phyloP scores from a whole-genome alignment of 1,140 invertebrate species.

The Ganaspis sp. region DNA sequence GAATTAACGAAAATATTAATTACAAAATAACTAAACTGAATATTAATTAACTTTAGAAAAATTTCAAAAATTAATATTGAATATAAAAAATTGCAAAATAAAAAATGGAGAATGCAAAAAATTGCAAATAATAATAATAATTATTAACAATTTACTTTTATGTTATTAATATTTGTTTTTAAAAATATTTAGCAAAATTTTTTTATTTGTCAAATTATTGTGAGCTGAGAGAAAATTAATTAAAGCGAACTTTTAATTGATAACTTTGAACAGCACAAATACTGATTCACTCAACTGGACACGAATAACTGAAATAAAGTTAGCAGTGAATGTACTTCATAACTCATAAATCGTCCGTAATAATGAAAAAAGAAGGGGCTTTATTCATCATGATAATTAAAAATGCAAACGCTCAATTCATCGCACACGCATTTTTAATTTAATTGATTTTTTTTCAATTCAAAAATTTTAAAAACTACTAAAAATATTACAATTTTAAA shows the following conservation, averaged over 20 bases:
- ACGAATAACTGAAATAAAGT: constrained; percentile 31
- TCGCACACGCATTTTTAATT: background rate
- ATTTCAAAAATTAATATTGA: too few relatives aligned
- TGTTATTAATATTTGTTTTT: too few relatives aligned
- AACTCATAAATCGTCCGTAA: background rate
- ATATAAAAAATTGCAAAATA: too few relatives aligned
- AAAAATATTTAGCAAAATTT: background rate
- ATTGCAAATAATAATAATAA: too few relatives aligned
- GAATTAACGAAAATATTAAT: too few relatives aligned
- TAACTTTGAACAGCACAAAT: background rate
- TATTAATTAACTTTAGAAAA: too few relatives aligned
- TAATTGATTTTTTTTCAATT: too few relatives aligned
- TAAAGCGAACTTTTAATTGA: background rate
- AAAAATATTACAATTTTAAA: too few relatives aligned
- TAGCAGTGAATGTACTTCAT: constrained; percentile 13
- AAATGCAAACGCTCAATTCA: background rate
- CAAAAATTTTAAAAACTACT: too few relatives aligned
- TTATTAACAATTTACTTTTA: too few relatives aligned
- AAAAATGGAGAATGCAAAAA: too few relatives aligned
- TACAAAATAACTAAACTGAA: too few relatives aligned
- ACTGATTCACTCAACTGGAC: constrained; percentile 34
- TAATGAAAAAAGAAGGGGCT: constrained; percentile 11
- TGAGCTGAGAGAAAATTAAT: background rate
- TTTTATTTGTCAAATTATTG: background rate
- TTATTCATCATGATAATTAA: background rate